Evolutionary conservation across 2,888 invertebrate genomes (phyloP), one percentile per base, ranked within the genome.

Genomic region (Eupelmus urozonus): DNA sequence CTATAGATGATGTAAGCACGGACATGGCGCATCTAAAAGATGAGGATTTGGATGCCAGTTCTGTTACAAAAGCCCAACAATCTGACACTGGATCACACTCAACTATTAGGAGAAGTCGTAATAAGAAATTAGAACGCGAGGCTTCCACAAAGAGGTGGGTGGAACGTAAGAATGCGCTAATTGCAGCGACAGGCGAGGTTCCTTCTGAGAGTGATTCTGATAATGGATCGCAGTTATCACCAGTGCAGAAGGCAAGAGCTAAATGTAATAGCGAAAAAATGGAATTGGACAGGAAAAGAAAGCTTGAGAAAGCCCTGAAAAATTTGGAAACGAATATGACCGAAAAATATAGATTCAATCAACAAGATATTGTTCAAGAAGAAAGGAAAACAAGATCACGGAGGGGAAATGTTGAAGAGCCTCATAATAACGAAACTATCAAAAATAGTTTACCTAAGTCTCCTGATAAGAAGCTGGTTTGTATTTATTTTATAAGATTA

Each of bases 101-200:
- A 45, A 45, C 45, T 7, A 7, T 16, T 7, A 4, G 45, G 16
- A 45, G 13, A 45, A 53, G 25, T 11, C 75, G 79, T 16, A 18
- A 20, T 25, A 75, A 42, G 23, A 79, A 75, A 71, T 51, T 62
- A 25, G 71, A 85, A 42, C 82, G 89, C 27, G 85, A 85, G 76
- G 88, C 87, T 7, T 89, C 86, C 3, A 88, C 88, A 0, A 88
- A 88, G 79, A 87, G 89, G 42, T 90, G 89, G 89, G 88, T 86
- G 0, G 89, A 86, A 1, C 85, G 89, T n/a, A 89, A 89, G 66
- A 88, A 85, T 45, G 89, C 89, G 0, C 81, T 88, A 2, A 80
- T 88, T 29, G 89, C 87, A 4, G 88, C 88, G 1, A 88, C 85
- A 5, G 89, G 89, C 0, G 85, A 88, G 67, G 82, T 83, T 9